These are phyloP conservation scores for Trichoplusia ni DNA, from an alignment of 1,140 invertebrate genomes.

Conservation along the genomic window DNA sequence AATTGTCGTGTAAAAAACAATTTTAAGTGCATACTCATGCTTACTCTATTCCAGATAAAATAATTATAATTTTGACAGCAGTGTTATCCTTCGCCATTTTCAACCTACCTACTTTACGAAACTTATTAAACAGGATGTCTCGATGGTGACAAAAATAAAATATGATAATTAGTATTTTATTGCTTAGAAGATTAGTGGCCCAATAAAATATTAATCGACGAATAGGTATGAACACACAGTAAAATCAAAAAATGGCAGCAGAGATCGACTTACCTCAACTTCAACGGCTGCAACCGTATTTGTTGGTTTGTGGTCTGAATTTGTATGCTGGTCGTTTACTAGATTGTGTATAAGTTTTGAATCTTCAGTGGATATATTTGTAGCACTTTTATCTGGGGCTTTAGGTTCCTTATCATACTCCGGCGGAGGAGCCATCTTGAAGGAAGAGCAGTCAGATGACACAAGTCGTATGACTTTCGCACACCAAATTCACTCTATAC, in stretches of 20 bases:
- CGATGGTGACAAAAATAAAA: background rate
- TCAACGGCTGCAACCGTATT: slow-evolving; percentile 53
- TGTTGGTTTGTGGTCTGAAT: slow-evolving; percentile 62
- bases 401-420: slow-evolving; percentile 87
- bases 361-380: slow-evolving; percentile 69
- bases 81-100: slow-evolving; percentile 65
- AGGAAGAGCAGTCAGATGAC: slow-evolving; percentile 81
- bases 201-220: background rate
- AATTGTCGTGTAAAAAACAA: background rate
- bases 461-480: slow-evolving; percentile 81
- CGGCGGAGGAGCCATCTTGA: slow-evolving; percentile 87
- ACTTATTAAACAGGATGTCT: slow-evolving; percentile 8
- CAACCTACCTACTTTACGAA: slow-evolving; percentile 35
- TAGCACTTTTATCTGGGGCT: slow-evolving; percentile 84
- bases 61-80: slow-evolving; percentile 58
- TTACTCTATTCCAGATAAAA: slow-evolving; percentile 25
- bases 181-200: background rate
- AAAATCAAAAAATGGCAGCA: slow-evolving; percentile 56
- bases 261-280: slow-evolving; percentile 68
- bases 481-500: slow-evolving; percentile 69
- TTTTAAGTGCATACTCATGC: slow-evolving; percentile 39
- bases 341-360: slow-evolving; percentile 63
- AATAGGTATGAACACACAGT: background rate
- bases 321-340: slow-evolving; percentile 64
- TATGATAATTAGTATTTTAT: background rate